Evolutionary conservation across 92 coral and sea anemone genomes (phyloP).

Genomic region (Umimayanthus chanpuru): DNA sequence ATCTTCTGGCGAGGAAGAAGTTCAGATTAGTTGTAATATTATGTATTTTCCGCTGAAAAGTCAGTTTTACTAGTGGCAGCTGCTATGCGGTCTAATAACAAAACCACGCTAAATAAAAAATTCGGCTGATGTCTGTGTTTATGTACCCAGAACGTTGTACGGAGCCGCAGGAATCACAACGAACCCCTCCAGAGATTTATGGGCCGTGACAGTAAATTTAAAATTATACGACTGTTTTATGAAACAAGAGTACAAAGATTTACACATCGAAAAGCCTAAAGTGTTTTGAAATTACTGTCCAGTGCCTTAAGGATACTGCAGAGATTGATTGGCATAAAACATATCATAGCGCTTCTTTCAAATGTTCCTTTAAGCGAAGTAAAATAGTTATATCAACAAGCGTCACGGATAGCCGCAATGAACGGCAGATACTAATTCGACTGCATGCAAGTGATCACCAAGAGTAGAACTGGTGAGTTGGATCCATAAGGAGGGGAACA

Average conservation of each 20-base stretch:
- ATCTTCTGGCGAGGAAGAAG: background rate
- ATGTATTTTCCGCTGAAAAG: background rate
- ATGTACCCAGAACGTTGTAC: slow-evolving; percentile 3
- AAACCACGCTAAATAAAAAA: slow-evolving; percentile 31
- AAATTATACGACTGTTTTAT: slow-evolving; percentile 4
- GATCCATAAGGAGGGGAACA: background rate
- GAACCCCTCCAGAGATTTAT: slow-evolving; percentile 21
- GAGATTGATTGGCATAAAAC: slow-evolving; percentile 8
- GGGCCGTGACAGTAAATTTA: slow-evolving; percentile 12
- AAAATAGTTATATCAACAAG: background rate
- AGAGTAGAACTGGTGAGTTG: background rate
- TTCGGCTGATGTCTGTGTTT: slow-evolving; percentile 12
- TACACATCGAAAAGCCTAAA: background rate
- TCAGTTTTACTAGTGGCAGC: slow-evolving; percentile 1
- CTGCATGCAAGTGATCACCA: background rate
- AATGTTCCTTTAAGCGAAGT: slow-evolving; percentile 16
- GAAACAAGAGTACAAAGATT: background rate
- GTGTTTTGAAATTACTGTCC: background rate
- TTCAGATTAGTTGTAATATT: background rate
- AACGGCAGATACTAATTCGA: slow-evolving; percentile 1
- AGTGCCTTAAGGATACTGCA: background rate
- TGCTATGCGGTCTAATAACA: slow-evolving; percentile 22
- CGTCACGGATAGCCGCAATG: background rate
- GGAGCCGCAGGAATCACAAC: slow-evolving; percentile 5
- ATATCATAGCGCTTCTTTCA: slow-evolving; percentile 17